Conservation (phyloP, 2,888 invertebrate species). For the Megalurothrips usitatus region DNA sequence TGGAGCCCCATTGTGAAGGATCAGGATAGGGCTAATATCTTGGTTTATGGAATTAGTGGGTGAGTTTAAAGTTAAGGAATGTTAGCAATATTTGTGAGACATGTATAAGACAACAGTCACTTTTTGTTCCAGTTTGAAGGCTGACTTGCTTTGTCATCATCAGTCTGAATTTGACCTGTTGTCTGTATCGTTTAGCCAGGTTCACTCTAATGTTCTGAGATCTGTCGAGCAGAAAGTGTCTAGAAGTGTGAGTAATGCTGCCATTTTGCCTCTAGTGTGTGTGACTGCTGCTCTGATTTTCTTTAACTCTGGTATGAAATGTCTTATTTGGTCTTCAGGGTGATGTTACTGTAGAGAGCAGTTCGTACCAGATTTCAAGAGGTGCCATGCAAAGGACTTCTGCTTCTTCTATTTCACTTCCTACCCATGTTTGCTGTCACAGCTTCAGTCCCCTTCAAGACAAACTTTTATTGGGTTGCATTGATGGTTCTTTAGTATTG, state of each 20-base stretch:
- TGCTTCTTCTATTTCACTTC: constrained; percentile 64
- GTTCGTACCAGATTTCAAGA: constrained; percentile 58
- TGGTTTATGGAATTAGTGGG: constrained; percentile 72
- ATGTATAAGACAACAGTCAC: no score
- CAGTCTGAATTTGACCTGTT: constrained; percentile 85
- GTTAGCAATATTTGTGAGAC: no score
- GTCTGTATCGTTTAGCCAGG: constrained; percentile 70
- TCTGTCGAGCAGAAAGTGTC: constrained; percentile 79
- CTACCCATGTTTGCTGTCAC: constrained; percentile 64
- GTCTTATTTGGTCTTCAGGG: constrained; percentile 50
- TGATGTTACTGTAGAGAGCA: constrained; percentile 67
- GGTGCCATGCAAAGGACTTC: constrained; percentile 59
- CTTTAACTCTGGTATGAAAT: constrained; percentile 31
- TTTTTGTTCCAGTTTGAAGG: constrained; percentile 54
- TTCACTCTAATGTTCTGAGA: constrained; percentile 65
- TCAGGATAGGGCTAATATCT: constrained; percentile 83
- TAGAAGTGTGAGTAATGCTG: constrained; percentile 37
- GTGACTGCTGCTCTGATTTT: constrained; percentile 11
- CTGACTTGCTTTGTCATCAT: constrained; percentile 72
- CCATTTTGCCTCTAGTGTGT: background rate
- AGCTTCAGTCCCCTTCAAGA: constrained; percentile 67
- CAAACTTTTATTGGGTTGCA: constrained; percentile 73
- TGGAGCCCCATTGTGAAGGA: constrained; percentile 84
- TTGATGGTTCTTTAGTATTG: constrained; percentile 77
- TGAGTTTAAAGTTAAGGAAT: constrained; percentile 42